Conservation (phyloP, 2,113 vertebrate species). For the Cryptotis parvus region DNA sequence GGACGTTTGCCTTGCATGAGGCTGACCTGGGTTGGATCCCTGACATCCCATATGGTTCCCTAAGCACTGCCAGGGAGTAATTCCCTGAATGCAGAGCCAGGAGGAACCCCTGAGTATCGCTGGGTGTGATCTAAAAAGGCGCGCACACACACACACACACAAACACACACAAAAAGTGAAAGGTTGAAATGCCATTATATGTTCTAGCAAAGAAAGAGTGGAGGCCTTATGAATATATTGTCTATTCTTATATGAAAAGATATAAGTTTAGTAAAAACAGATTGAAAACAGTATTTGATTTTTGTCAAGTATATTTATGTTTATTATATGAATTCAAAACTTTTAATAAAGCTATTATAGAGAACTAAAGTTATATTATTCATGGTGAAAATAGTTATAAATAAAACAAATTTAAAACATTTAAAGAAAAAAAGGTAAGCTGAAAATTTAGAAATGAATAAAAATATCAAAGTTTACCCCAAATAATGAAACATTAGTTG, state of each 20-base stretch:
- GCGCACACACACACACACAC: too few relatives aligned
- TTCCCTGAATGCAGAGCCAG: too few relatives aligned
- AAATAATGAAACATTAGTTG: neutral
- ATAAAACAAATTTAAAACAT: neutral
- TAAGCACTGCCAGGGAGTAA: too few relatives aligned
- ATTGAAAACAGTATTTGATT: too few relatives aligned
- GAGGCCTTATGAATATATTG: neutral
- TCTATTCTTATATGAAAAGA: too few relatives aligned
- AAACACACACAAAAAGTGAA: too few relatives aligned
- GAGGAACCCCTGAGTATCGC: too few relatives aligned
- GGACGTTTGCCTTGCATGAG: too few relatives aligned
- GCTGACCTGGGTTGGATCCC: too few relatives aligned
- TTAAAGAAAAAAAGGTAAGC: neutral
- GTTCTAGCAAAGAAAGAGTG: neutral
- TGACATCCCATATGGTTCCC: too few relatives aligned
- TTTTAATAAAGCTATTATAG: neutral
- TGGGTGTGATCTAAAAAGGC: too few relatives aligned
- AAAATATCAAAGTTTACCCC: neutral
- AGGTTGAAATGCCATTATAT: neutral
- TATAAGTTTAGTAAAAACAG: too few relatives aligned
- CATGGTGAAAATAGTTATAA: neutral
- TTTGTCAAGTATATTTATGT: neutral
- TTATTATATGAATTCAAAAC: neutral
- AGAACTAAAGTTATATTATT: neutral
- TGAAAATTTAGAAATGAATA: neutral